Percentiles rank a stretch among this genome's conserved stretches.
phyloP scores from a whole-genome alignment of 2,113 vertebrate genomes.

The Ictidomys tridecemlineatus region DNA sequence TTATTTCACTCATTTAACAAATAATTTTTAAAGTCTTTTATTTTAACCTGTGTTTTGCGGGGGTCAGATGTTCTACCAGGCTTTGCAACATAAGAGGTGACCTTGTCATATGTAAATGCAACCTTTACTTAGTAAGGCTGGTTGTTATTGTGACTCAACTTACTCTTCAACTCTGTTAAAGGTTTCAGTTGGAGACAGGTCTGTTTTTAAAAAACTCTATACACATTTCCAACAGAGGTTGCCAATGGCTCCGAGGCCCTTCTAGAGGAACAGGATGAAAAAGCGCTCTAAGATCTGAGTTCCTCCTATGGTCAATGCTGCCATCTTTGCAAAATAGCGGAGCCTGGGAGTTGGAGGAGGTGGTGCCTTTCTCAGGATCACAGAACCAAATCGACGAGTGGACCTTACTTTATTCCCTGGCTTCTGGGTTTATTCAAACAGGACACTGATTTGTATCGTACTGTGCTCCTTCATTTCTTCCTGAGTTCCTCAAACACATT shows the following conservation, averaged over 20 bases:
- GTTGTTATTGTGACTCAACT: neutral
- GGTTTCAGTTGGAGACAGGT: neutral
- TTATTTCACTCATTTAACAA: slow-evolving; percentile 27
- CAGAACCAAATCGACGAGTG: neutral
- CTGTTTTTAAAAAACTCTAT: neutral
- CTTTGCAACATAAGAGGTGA: neutral
- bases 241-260: neutral
- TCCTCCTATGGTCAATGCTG: fast-evolving
- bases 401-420: too few relatives aligned
- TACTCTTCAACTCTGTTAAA: neutral
- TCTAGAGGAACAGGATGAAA: neutral
- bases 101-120: neutral
- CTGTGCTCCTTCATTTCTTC: too few relatives aligned
- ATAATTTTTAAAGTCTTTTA: neutral
- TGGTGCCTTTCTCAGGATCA: neutral
- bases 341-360: neutral
- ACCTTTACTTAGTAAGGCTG: neutral
- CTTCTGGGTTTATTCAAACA: neutral
- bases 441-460: neutral
- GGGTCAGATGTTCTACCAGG: neutral
- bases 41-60: neutral
- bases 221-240: neutral
- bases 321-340: fast-evolving
- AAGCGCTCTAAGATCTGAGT: neutral
- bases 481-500: too few relatives aligned